A percentile compares a stretch with the other conserved stretches of the same genome.
phyloP scores from a whole-genome alignment of 2,797 vertebrate species.

The Triplophysa yarkandensis region DNA sequence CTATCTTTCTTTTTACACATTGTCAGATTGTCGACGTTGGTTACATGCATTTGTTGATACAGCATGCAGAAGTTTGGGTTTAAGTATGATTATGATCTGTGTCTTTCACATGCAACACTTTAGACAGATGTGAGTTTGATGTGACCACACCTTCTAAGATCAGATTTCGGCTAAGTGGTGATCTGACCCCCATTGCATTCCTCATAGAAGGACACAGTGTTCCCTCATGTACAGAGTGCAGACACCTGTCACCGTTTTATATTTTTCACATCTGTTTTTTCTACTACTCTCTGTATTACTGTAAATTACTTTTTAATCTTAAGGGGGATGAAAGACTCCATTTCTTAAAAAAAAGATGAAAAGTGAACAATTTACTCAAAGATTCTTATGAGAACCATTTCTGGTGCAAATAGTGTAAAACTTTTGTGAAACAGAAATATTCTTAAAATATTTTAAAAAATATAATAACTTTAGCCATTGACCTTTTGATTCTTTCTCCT shows the following conservation, averaged over 20 bases:
- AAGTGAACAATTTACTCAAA: too few relatives aligned
- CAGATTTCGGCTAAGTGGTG: constrained; percentile 18
- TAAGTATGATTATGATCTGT: constrained; percentile 12
- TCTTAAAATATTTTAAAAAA: too few relatives aligned
- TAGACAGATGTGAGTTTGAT: neutral
- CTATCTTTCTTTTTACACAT: constrained; percentile 20
- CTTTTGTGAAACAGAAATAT: too few relatives aligned
- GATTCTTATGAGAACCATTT: too few relatives aligned
- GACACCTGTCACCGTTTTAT: neutral
- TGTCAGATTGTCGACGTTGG: constrained; percentile 8
- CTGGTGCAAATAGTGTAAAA: too few relatives aligned
- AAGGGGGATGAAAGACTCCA: neutral
- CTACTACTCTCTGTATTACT: too few relatives aligned
- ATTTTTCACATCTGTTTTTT: too few relatives aligned
- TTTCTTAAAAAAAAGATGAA: too few relatives aligned
- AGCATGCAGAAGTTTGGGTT: neutral
- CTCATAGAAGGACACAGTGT: constrained; percentile 15
- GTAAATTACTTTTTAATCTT: neutral
- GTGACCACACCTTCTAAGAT: constrained; percentile 5
- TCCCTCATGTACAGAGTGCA: constrained; percentile 10
- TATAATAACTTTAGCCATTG: too few relatives aligned
- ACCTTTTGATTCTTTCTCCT: too few relatives aligned
- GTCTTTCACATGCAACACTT: constrained; percentile 9
- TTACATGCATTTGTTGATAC: too few relatives aligned
- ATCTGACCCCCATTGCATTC: neutral